These are phyloP conservation scores for Apodemia duryi DNA, from an alignment of 2,888 invertebrate species.

Conservation along the genomic window DNA sequence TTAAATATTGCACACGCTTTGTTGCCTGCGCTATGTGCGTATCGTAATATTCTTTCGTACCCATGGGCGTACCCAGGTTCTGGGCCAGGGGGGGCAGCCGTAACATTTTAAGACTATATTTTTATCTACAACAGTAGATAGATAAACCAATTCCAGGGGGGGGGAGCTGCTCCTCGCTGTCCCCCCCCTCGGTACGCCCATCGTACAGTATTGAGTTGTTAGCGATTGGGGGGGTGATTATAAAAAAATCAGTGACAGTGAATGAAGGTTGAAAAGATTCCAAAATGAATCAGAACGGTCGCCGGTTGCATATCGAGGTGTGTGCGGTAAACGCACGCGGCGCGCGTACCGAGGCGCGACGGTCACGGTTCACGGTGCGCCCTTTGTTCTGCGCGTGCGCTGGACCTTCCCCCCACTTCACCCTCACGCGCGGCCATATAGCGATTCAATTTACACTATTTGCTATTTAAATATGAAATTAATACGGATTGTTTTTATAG, in stretches of 20 bases:
- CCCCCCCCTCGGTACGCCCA: too few relatives aligned
- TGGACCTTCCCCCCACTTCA: conserved; percentile 21
- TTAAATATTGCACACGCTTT: too few relatives aligned
- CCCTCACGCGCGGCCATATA: conserved; percentile 23
- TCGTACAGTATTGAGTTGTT: too few relatives aligned
- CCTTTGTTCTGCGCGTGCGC: conserved; percentile 74
- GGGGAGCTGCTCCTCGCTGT: too few relatives aligned
- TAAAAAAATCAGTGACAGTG: conserved; percentile 1
- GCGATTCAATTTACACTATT: conserved; percentile 28
- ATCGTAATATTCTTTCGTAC: too few relatives aligned
- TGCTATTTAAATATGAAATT: conserved; percentile 17
- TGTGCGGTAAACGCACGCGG: conserved; percentile 39
- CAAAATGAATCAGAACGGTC: conserved; percentile 32
- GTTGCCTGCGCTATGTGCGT: too few relatives aligned
- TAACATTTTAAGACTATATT: too few relatives aligned
- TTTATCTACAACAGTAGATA: too few relatives aligned
- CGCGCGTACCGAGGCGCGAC: conserved; percentile 62
- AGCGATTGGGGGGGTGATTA: not conserved
- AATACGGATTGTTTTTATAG: not conserved
- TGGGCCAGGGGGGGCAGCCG: too few relatives aligned
- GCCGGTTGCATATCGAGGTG: conserved; percentile 26
- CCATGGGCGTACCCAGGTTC: too few relatives aligned
- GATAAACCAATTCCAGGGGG: too few relatives aligned
- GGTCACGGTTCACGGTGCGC: conserved; percentile 75
- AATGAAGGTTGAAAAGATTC: conserved; percentile 10